Evolutionary conservation across 2,888 invertebrate genomes (phyloP), one percentile per base, ranked within the genome.

Genomic region (Xanthorhoe designata): DNA sequence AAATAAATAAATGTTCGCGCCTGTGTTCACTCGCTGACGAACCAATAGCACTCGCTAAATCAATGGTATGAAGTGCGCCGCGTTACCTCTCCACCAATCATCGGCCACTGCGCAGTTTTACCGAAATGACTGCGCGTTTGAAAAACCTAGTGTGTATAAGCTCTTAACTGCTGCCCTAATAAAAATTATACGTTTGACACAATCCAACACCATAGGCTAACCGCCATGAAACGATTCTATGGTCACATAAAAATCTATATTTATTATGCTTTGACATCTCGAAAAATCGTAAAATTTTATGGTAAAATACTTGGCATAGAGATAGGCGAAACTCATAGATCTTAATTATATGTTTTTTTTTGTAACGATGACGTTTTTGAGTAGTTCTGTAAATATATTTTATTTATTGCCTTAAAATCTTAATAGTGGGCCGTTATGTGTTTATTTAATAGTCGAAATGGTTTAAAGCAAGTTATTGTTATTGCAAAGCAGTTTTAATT

Each of bases 221-320:
- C 42, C 57, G 35, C 60, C 6, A n/a, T 51, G 29, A 32, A 9
- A 47, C 59, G 51, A 67, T 59, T 59, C 60, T 45, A 29, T 35
- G 55, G 60, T 59, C 51, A 47, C 52, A 63, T 67, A 63, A 67
- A 66, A 63, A 55, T 53, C 52, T 53, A 56, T 60, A 29, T 67
- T 67, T 67, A 67, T 60, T 52, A 57, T 42, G 60, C 60, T 67
- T 63, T 63, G 63, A 67, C 63, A 68, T 61, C 29, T 57, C 6
- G 6, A 32, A 45, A n/a, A 54, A 51, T 62, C 66, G 63, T 67
- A 60, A 62, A 62, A 61, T 49, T 50, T 45, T 52, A 50, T 42
- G 38, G 19, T 88, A 86, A 89, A 88, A 86, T 88, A 82, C 78
- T 88, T 88, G 89, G 90, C 89, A 88, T 70, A 65, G 64, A 52